These are phyloP conservation scores for Shargacucullia verbasci DNA, from an alignment of 2,888 invertebrate genomes.

Conservation along the genomic window DNA sequence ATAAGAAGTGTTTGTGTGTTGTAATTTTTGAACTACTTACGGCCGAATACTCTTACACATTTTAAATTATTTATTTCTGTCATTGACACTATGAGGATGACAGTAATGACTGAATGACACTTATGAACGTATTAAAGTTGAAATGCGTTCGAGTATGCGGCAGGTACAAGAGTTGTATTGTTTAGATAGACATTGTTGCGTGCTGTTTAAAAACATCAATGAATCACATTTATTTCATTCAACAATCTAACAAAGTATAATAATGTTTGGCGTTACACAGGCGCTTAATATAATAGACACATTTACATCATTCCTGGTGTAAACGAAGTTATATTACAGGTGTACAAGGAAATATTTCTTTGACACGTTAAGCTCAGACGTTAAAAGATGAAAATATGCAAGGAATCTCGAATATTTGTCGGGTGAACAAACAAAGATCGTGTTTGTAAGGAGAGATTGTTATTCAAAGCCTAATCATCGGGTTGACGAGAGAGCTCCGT, in stretches of 20 bases:
- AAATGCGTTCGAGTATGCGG: too few species aligned
- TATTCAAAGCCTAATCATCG: constrained; percentile 30
- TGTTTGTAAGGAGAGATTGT: constrained; percentile 14
- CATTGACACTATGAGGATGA: too few species aligned
- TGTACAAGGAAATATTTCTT: background rate
- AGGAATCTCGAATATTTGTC: constrained; percentile 29
- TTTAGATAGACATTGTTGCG: constrained; percentile 8
- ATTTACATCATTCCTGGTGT: background rate
- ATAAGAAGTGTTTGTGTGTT: background rate
- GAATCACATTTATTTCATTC: constrained; percentile 6
- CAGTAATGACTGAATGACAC: too few species aligned
- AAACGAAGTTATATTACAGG: background rate
- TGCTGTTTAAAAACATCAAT: constrained; percentile 14
- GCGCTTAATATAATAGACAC: constrained; percentile 1
- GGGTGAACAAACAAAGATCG: constrained; percentile 30
- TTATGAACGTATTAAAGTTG: too few species aligned
- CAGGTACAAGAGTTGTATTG: constrained; percentile 2
- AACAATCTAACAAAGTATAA: constrained; percentile 3
- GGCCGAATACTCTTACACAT: too few species aligned
- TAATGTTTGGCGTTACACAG: constrained; percentile 6
- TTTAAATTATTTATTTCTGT: too few species aligned
- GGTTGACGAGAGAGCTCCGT: constrained; percentile 32
- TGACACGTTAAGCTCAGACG: background rate
- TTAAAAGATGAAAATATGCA: constrained; percentile 6
- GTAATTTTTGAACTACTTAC: background rate